Base-by-base conservation (phyloP, 2,113 vertebrate genomes). In the Tragelaphus imberbis region DNA sequence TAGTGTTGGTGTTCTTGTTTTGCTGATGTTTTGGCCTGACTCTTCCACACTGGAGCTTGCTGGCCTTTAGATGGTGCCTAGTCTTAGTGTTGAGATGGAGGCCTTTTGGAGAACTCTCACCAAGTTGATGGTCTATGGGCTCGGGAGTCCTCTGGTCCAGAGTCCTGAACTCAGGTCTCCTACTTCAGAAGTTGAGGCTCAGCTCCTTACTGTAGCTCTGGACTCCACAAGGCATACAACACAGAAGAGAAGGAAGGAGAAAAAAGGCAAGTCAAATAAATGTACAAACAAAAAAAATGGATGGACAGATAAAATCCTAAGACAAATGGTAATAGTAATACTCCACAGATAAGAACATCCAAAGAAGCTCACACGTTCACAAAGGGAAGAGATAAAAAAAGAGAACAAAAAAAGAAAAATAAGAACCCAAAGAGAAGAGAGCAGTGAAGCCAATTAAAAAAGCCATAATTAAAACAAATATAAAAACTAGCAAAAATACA, bases 301-400 rank as follows among this genome's bases (percentile, higher is more conserved):
- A 65, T 33, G 14, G 14, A 65, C 15, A 65, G 63, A 65, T 65
- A 65, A n/a, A 65, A n/a, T 65, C 63, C n/a, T 12, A 71, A 36
- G n/a, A 71, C n/a, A 71, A 36, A 36, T 71, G n/a, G 19, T 71
- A 36, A 71, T 36, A 71, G 65, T 9, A 71, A 23, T 71, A 71
- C 8, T 71, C 65, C 17, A 36, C 19, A 36, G 9, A 71, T 9
- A 71, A 36, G n/a, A 71, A 71, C 5, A 12, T 36, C n/a, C 0
- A 0, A 71, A 36, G n/a, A 36, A 21, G 9, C n/a, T 21, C 65
- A 36, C 65, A 71, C 1, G 0, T 9, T 71, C 65, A 36, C 17
- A 71, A 36, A 11, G 19, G 8, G 17, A 71, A 71, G 65, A 71
- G 65, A 36, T 36, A 5, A 5, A 71, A 71, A 36, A 36, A 71